A percentile compares a stretch with the other conserved stretches of the same genome.
phyloP scores from a whole-genome alignment of 2,797 vertebrate species.

The Urocyon cinereoargenteus region DNA sequence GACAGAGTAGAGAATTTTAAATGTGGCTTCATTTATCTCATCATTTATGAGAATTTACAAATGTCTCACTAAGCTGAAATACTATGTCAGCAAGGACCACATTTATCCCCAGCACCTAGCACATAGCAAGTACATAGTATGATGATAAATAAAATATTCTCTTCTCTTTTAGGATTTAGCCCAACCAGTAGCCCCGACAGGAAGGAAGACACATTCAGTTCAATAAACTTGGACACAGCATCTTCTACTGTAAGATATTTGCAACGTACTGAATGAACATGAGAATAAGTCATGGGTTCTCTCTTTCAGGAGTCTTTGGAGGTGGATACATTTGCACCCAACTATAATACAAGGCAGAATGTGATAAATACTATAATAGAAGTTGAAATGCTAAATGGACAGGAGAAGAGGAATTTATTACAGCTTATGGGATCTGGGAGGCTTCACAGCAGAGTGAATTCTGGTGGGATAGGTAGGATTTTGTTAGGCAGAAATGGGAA shows the following conservation, averaged over 20 bases:
- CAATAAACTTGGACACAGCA: background rate
- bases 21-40: background rate
- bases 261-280: background rate
- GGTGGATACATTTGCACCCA: background rate
- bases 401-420: background rate
- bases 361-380: background rate
- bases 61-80: background rate
- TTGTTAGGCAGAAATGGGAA: background rate
- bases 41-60: background rate
- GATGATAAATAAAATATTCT: background rate
- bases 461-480: background rate
- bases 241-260: background rate
- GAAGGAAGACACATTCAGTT: slow-evolving; percentile 16
- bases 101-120: background rate
- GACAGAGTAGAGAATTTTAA: background rate
- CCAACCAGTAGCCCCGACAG: background rate
- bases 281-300: background rate
- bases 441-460: background rate
- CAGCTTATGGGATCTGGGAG: background rate
- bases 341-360: background rate
- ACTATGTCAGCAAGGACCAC: background rate
- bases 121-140: too few relatives aligned
- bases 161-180: background rate
- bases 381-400: background rate
- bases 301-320: background rate